phyloP scores from a whole-genome alignment of 1,140 invertebrate genomes.

The Cepaea nemoralis region DNA sequence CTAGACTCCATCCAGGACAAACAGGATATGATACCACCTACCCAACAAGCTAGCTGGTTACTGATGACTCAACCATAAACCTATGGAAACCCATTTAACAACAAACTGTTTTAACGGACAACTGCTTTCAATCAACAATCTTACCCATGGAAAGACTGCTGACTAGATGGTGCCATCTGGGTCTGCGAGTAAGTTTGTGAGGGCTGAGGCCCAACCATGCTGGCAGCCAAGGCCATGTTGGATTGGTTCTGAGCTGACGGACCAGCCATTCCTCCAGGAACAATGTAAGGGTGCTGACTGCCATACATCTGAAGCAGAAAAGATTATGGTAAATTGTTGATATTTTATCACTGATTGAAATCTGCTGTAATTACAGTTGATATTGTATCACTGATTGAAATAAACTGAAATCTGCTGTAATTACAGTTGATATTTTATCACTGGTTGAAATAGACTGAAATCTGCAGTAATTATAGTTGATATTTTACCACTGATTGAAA shows the following conservation, averaged over 20 bases:
- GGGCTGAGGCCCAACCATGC: conserved; percentile 22
- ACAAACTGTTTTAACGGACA: not conserved
- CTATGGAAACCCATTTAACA: not conserved
- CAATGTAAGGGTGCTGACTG: conserved; percentile 11
- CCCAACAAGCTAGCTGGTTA: not conserved
- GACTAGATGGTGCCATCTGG: conserved; percentile 21
- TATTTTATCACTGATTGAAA: too few species aligned
- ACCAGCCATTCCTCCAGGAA: conserved; percentile 6
- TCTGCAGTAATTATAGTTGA: too few species aligned
- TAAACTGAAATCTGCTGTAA: too few species aligned
- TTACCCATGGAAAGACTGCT: conserved; percentile 22
- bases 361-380: too few species aligned
- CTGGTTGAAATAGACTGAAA: too few species aligned
- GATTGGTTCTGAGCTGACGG: not conserved
- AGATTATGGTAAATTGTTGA: too few species aligned
- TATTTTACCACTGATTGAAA: too few species aligned
- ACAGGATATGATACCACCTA: too few species aligned
- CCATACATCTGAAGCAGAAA: conserved; percentile 14
- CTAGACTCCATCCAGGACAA: too few species aligned
- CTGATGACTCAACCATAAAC: not conserved
- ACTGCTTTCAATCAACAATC: not conserved
- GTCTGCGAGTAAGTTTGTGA: conserved; percentile 29
- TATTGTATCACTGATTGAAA: too few species aligned
- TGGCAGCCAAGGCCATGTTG: conserved; percentile 11
- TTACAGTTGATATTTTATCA: too few species aligned